Evolutionary conservation across 2,888 invertebrate species (phyloP).

Genomic region (Choristoneura rosaceana): DNA sequence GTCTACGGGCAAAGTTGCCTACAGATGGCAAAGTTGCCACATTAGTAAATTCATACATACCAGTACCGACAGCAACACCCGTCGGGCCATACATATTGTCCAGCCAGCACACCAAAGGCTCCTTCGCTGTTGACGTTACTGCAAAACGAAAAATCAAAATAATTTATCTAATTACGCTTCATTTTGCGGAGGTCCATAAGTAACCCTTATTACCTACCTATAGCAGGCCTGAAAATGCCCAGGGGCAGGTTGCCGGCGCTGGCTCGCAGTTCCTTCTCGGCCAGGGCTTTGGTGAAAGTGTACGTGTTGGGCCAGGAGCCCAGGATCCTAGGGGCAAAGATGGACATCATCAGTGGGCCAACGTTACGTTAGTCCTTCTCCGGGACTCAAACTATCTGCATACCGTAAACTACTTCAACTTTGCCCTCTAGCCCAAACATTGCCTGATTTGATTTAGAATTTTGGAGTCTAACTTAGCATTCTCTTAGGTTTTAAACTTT

Average conservation of each 20-base stretch:
- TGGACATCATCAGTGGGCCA: too few species aligned
- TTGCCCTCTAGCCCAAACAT: too few species aligned
- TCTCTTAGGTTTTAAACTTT: too few species aligned
- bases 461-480: too few species aligned
- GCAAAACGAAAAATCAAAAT: conserved; percentile 50
- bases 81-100: conserved; percentile 93
- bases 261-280: conserved; percentile 88
- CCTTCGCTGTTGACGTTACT: conserved; percentile 86
- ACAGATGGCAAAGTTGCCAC: too few species aligned
- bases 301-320: conserved; percentile 93
- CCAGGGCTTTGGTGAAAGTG: conserved; percentile 94
- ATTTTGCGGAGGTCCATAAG: too few species aligned
- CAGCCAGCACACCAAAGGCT: conserved; percentile 89
- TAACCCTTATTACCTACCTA: conserved; percentile 77
- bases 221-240: conserved; percentile 92
- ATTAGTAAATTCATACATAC: conserved; percentile 49
- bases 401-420: too few species aligned
- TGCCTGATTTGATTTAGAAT: too few species aligned
- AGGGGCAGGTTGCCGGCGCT: conserved; percentile 88
- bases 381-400: too few species aligned
- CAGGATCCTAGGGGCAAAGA: conserved; percentile 76
- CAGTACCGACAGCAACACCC: conserved; percentile 85
- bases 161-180: too few species aligned
- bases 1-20: too few species aligned
- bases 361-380: too few species aligned